Evolutionary conservation across 2,888 invertebrate genomes (phyloP), one percentile per base, ranked within the genome.

Genomic region (Pristionchus entomophagus): DNA sequence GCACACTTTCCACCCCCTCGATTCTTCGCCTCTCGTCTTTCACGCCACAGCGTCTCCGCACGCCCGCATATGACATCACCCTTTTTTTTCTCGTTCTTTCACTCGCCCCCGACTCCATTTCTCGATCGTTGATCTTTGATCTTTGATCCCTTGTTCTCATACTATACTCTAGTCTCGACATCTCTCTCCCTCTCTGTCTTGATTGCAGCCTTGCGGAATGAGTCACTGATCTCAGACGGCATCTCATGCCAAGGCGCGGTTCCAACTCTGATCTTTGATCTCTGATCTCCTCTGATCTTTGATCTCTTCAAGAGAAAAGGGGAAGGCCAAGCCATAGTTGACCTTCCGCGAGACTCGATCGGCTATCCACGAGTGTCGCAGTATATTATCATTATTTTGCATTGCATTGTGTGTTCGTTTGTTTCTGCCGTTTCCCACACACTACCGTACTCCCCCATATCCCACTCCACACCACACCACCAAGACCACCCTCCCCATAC

Each of bases 161-260:
- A 56, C 41, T 41, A 5, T 10, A 0, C 41, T 73, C 69, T 73
- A 73, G 69, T 73, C 65, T 41, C 69, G 69, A 73, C 41, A 19
- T 8, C 35, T 32, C 35, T 8, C 19, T 41, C 41, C 22, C 17
- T 35, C 65, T 17, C 69, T 41, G 69, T 41, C 69, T 35, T 2
- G 19, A 41, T 73, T 41, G 69, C 41, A 73, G 69, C 17, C 69
- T 73, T 73, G 69, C 41, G 41, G 69, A 73, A 73, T 73, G 69
- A 73, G 69, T 73, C 69, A 73, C 69, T 73, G 69, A 73, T 73
- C 69, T 73, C 69, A 73, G 69, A 73, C 41, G 69, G n/a, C 41
- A 41, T 38, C 69, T 73, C 22, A 10, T 73, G 69, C 41, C 41
- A 73, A 19, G 69, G 38, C 41, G 41, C 69, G 69, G 69, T 29